phyloP scores from a whole-genome alignment of 2,113 vertebrate genomes.

The Dunckerocampus dactyliophorus region DNA sequence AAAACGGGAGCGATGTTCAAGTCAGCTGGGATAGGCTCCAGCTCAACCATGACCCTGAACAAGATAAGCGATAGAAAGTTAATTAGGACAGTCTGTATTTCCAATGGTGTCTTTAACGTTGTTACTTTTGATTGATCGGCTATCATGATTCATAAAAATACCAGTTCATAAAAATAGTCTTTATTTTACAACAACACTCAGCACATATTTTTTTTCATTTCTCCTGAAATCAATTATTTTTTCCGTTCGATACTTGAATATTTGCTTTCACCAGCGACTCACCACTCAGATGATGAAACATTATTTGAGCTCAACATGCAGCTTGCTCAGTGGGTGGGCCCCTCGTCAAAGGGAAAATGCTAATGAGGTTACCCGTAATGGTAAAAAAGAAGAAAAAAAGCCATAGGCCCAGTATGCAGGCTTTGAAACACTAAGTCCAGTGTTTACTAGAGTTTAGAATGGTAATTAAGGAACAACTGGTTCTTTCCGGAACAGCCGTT shows the following conservation, averaged over 20 bases:
- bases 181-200: conserved; percentile 7
- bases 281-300: conserved; percentile 55
- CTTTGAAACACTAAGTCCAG: conserved; percentile 56
- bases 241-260: conserved; percentile 26
- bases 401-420: conserved; percentile 37
- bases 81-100: too few species aligned
- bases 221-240: conserved; percentile 31
- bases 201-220: conserved; percentile 28
- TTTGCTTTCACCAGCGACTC: conserved; percentile 48
- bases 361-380: conserved; percentile 58
- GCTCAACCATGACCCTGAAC: too few species aligned
- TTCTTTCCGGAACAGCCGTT: conserved; percentile 54
- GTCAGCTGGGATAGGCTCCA: too few species aligned
- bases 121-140: too few species aligned
- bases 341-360: conserved; percentile 59
- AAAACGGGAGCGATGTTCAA: too few species aligned
- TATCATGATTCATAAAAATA: too few species aligned
- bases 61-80: too few species aligned
- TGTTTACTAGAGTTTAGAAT: conserved; percentile 55
- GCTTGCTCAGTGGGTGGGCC: conserved; percentile 66
- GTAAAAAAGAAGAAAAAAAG: conserved; percentile 16
- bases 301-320: conserved; percentile 38
- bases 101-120: too few species aligned
- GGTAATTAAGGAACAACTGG: conserved; percentile 58
- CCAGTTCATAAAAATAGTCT: too few species aligned